These are phyloP conservation scores for Coregonus ussuriensis DNA, from an alignment of 2,797 vertebrate species.

Conservation along the genomic window DNA sequence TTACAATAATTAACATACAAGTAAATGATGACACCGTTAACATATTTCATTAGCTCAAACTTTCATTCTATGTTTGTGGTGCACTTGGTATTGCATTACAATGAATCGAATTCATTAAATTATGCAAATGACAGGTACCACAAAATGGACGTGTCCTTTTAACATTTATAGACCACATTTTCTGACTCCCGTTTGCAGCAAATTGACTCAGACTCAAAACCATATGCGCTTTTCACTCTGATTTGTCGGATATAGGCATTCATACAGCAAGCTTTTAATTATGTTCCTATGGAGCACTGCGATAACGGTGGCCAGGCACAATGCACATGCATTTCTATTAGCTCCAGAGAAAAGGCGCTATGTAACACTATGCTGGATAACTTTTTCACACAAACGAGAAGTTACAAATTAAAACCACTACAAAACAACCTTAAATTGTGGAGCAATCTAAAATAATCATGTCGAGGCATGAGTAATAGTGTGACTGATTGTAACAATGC, in stretches of 20 bases:
- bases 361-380: conserved; percentile 1
- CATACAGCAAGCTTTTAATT: conserved; percentile 54
- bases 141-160: conserved; percentile 69
- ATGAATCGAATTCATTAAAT: conserved; percentile 86
- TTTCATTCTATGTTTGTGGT: conserved; percentile 82
- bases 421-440: conserved; percentile 15
- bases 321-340: conserved; percentile 35
- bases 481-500: not conserved
- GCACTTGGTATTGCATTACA: conserved; percentile 84
- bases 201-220: conserved; percentile 62
- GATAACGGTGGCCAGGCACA: conserved; percentile 38
- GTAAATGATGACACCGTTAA: conserved; percentile 88
- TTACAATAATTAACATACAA: conserved; percentile 90
- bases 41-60: conserved; percentile 89
- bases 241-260: conserved; percentile 70
- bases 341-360: conserved; percentile 21
- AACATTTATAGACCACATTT: conserved; percentile 52
- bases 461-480: conserved; percentile 17
- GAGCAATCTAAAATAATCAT: conserved; percentile 1
- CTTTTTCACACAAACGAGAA: conserved; percentile 32
- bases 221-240: conserved; percentile 59
- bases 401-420: conserved; percentile 31
- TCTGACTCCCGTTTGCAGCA: conserved; percentile 49
- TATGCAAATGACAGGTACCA: conserved; percentile 79
- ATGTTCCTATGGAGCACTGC: conserved; percentile 47